Evolutionary conservation across 2,888 invertebrate genomes (phyloP), one percentile per base, ranked within the genome.

Genomic region (Lydus trimaculatus): DNA sequence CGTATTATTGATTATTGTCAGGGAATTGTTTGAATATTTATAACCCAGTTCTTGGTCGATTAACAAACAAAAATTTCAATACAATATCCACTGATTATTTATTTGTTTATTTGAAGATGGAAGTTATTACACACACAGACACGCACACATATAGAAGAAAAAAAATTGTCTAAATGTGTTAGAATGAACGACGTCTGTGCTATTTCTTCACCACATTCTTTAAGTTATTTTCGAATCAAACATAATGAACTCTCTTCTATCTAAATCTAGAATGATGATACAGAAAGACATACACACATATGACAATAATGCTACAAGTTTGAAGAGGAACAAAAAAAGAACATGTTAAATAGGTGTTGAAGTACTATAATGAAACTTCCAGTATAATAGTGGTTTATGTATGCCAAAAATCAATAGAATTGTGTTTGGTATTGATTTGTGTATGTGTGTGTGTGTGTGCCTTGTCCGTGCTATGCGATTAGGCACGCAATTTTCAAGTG

Each of bases 331-430:
- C n/a, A n/a, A n/a, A n/a, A 43, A 43, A 0, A 17, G 5, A n/a
- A 17, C 17, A n/a, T 43, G 5, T 0, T 5, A 17, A 20, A 20
- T 2, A 23, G 48, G 48, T 48, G 48, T 48, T 48, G 20, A 48
- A 48, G 20, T 20, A 48, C 9, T n/a, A n/a, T 48, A 20, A 23
- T 2, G 48, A 48, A 48, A 48, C 48, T 8, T 48, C n/a, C n/a
- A 17, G 15, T 39, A 39, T n/a, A 39, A 20, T 20, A 7, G 48
- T 48, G 48, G 67, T 69, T 67, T 71, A 66, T 72, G 72, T 48
- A 20, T 72, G 73, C 71, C 72, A 72, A 70, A n/a, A 74, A 75
- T 75, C 75, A 73, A 75, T 75, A 75, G 36, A 36, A 72, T 71
- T 63, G 67, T 43, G 43, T 43, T 43, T 67, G 66, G 39, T 72